A percentile compares a stretch with the other conserved stretches of the same genome.
phyloP scores from a whole-genome alignment of 2,113 vertebrate genomes.

The Pimephales promelas region DNA sequence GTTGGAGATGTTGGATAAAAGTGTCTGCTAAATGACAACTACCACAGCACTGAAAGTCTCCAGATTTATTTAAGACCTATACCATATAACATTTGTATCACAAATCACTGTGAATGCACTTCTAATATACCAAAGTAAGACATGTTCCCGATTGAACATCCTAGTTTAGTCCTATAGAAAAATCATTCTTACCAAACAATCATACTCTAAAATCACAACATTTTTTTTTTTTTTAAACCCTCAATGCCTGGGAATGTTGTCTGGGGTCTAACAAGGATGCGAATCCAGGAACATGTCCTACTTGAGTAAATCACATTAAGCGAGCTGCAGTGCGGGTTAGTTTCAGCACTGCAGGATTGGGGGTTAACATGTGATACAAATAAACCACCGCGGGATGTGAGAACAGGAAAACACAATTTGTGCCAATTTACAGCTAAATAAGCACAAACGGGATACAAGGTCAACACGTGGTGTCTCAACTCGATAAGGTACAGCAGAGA shows the following conservation, averaged over 20 bases:
- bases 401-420: constrained; percentile 16
- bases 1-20: too few species aligned
- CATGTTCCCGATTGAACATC: background rate
- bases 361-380: background rate
- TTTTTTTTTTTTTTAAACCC: background rate
- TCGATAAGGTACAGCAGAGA: background rate
- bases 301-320: background rate
- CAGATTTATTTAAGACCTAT: background rate
- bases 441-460: constrained; percentile 24
- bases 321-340: background rate
- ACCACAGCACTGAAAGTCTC: background rate
- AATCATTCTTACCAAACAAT: background rate
- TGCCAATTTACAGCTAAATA: constrained; percentile 32
- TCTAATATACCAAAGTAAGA: background rate
- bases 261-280: background rate
- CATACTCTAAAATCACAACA: background rate
- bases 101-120: background rate
- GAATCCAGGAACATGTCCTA: constrained; percentile 2
- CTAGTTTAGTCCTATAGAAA: background rate
- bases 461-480: background rate
- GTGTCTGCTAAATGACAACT: too few species aligned
- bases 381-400: background rate
- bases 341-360: background rate
- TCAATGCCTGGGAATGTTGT: background rate
- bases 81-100: background rate